A percentile compares a stretch with the other conserved stretches of the same genome.
These are phyloP conservation scores for Phrynocephalus forsythii DNA, from an alignment of 2,797 vertebrate species.

Conservation along the genomic window DNA sequence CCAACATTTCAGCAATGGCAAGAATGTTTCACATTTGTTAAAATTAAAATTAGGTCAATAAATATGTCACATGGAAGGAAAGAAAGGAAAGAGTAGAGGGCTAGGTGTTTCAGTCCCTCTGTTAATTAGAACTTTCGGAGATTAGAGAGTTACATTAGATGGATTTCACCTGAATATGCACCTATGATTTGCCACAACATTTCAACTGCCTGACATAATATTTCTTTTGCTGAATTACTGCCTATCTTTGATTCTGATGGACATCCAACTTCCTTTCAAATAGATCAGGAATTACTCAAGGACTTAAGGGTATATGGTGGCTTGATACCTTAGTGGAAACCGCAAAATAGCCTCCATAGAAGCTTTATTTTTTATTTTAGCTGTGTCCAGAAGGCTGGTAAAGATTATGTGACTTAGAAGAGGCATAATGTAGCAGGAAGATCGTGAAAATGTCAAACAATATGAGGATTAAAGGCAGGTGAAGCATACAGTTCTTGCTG, in stretches of 20 bases:
- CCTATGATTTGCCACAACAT: not conserved
- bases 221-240: not conserved
- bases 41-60: not conserved
- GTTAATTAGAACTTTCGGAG: not conserved
- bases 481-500: slow-evolving; percentile 8
- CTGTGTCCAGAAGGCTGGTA: slow-evolving; percentile 24
- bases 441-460: slow-evolving; percentile 39
- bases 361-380: not conserved
- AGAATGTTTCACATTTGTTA: too few relatives aligned
- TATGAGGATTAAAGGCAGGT: slow-evolving; percentile 45
- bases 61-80: not conserved
- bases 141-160: too few relatives aligned
- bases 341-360: not conserved
- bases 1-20: too few relatives aligned
- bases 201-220: not conserved
- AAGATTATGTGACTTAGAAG: slow-evolving; percentile 15
- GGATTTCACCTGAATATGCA: too few relatives aligned
- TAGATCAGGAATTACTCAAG: slow-evolving; percentile 1
- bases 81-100: not conserved
- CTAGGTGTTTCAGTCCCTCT: not conserved
- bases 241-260: not conserved
- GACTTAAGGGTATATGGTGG: not conserved
- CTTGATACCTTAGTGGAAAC: not conserved
- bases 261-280: not conserved
- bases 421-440: slow-evolving; percentile 35